Percentiles rank a stretch among this genome's conserved stretches.
Evolutionary conservation across 2,113 vertebrate species (phyloP).

Genomic region (Silurus meridionalis): DNA sequence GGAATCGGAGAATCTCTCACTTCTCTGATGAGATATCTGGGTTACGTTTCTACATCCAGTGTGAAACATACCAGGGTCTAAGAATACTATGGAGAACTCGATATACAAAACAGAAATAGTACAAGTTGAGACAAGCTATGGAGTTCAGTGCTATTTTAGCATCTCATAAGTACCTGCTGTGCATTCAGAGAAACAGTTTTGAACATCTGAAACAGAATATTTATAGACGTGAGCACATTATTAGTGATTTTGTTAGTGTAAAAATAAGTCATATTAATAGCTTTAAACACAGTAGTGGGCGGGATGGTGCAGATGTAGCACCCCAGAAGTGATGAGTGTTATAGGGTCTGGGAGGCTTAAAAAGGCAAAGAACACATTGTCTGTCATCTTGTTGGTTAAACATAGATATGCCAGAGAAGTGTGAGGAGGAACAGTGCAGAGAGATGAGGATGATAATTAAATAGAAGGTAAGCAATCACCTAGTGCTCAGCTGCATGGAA

Average conservation of each 20-base stretch:
- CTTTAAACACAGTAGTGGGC: background rate
- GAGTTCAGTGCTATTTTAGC: background rate
- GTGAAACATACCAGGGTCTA: background rate
- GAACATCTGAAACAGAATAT: background rate
- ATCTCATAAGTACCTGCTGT: background rate
- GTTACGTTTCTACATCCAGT: background rate
- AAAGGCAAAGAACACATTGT: background rate
- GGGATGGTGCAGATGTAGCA: background rate
- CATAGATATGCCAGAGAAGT: conserved; percentile 29
- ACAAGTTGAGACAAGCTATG: background rate
- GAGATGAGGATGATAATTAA: conserved; percentile 10
- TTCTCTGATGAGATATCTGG: background rate
- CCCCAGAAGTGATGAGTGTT: background rate
- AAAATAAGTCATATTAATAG: background rate
- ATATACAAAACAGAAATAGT: background rate
- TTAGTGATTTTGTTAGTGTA: background rate
- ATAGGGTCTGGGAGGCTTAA: background rate
- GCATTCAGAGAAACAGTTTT: background rate
- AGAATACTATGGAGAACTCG: background rate
- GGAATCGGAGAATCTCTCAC: background rate
- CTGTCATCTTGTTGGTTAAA: background rate
- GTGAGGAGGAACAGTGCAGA: conserved; percentile 21
- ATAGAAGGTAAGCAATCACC: conserved; percentile 19
- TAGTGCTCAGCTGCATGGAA: conserved; percentile 31
- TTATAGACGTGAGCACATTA: background rate